A percentile compares a stretch with the other conserved stretches of the same genome.
Evolutionary conservation across 2,797 vertebrate species (phyloP).

Genomic region (Myotis planiceps): DNA sequence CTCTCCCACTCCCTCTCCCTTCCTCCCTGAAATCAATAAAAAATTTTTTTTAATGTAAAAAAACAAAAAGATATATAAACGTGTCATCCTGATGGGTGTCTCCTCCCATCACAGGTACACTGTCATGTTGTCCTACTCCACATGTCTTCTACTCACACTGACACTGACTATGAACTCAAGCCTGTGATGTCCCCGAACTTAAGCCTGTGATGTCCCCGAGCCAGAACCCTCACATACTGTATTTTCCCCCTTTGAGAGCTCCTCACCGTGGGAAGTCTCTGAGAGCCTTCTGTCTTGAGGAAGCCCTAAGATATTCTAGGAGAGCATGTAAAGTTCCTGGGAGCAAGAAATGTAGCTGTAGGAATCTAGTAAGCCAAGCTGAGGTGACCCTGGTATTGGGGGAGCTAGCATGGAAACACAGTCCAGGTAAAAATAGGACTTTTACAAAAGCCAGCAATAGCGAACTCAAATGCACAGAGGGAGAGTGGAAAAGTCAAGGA

Average conservation of each 20-base stretch:
- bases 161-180: background rate
- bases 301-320: background rate
- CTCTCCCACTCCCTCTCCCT: too few relatives aligned
- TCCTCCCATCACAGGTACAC: background rate
- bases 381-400: background rate
- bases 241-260: background rate
- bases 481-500: background rate
- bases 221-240: background rate
- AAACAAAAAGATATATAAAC: background rate
- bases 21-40: too few relatives aligned
- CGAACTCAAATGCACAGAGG: background rate
- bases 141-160: fast-evolving
- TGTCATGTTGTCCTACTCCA: background rate
- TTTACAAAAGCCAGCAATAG: background rate
- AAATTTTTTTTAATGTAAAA: too few relatives aligned
- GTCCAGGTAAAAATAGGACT: background rate
- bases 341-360: background rate
- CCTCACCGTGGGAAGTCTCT: background rate
- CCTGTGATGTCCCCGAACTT: background rate
- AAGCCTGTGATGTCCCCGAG: background rate
- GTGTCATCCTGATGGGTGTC: background rate
- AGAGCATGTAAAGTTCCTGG: background rate
- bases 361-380: background rate
- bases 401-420: background rate
- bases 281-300: background rate